phyloP scores from a whole-genome alignment of 2,113 vertebrate species.

The Isurus oxyrinchus region DNA sequence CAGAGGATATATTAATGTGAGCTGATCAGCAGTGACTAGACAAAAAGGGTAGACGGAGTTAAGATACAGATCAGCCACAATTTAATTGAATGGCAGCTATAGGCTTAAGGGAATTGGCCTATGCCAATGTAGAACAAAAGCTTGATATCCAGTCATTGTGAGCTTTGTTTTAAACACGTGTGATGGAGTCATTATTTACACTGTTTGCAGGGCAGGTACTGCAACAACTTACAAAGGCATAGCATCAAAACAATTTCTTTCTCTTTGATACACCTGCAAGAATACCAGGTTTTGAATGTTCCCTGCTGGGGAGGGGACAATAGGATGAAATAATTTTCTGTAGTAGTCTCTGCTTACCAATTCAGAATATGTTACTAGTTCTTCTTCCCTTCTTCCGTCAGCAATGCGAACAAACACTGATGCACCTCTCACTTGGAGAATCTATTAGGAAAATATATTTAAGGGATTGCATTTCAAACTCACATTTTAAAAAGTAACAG shows the following conservation, averaged over 20 bases:
- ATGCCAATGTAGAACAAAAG: not conserved
- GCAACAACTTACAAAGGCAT: not conserved
- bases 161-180: not conserved
- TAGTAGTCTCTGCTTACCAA: constrained; percentile 28
- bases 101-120: not conserved
- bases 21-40: not conserved
- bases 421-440: constrained; percentile 40
- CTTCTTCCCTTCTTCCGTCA: constrained; percentile 43
- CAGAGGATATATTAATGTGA: not conserved
- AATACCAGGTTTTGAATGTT: not conserved
- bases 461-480: not conserved
- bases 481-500: not conserved
- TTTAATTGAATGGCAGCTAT: not conserved
- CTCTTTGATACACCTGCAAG: not conserved
- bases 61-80: not conserved
- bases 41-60: not conserved
- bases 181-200: not conserved
- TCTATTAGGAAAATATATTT: constrained; percentile 36
- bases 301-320: not conserved
- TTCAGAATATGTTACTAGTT: constrained; percentile 8
- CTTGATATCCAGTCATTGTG: not conserved
- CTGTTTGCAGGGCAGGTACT: not conserved
- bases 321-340: not conserved
- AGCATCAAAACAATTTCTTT: not conserved
- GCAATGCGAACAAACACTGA: constrained; percentile 44